These are phyloP conservation scores for Pteronura brasiliensis DNA, from an alignment of 2,113 vertebrate species.

Conservation along the genomic window DNA sequence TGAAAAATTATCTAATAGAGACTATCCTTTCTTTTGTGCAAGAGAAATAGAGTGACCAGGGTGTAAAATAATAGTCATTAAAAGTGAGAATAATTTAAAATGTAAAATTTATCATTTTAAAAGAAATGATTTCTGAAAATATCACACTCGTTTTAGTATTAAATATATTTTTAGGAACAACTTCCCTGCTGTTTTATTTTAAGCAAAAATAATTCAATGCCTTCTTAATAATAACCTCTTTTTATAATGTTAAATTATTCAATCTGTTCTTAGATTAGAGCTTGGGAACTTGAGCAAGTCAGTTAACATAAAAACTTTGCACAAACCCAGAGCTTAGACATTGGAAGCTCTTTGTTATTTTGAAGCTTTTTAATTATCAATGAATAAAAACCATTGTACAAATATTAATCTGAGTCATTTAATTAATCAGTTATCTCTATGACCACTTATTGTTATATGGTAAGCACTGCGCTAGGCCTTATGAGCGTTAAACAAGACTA, in stretches of 20 bases:
- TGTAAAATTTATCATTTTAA: neutral
- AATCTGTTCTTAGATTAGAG: neutral
- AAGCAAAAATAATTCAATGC: neutral
- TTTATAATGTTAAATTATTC: neutral
- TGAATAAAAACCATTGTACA: neutral
- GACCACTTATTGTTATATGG: neutral
- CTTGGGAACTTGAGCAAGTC: neutral
- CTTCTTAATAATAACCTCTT: neutral
- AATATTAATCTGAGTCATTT: neutral
- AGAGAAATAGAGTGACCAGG: neutral
- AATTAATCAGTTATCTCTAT: neutral
- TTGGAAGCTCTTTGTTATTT: neutral
- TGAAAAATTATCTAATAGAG: neutral
- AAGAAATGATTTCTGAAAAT: neutral
- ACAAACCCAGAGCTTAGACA: neutral
- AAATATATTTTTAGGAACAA: neutral
- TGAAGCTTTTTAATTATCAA: neutral
- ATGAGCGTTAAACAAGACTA: neutral
- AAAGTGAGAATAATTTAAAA: neutral
- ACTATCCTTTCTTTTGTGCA: neutral
- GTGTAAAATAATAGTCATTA: neutral
- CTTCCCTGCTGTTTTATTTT: neutral
- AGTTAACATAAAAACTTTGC: neutral
- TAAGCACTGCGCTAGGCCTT: neutral
- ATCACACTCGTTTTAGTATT: neutral